These are phyloP conservation scores for Indicator indicator DNA, from an alignment of 2,113 vertebrate genomes.

Conservation along the genomic window DNA sequence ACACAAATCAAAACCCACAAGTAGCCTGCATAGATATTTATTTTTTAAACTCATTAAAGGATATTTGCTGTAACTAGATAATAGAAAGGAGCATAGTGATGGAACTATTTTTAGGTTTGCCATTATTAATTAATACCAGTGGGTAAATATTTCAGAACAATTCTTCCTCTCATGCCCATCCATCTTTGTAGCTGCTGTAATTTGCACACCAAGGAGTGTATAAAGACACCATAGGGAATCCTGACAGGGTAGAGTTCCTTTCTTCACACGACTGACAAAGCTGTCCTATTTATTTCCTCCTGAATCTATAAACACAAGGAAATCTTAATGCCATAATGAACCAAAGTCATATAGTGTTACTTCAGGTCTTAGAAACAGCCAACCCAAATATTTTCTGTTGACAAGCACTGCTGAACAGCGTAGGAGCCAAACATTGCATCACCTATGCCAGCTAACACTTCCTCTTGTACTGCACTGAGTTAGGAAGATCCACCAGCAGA, in stretches of 20 bases:
- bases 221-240: neutral
- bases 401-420: neutral
- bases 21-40: neutral
- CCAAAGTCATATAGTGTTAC: neutral
- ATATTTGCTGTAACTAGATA: neutral
- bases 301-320: neutral
- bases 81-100: neutral
- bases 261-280: neutral
- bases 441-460: neutral
- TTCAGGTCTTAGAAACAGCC: constrained; percentile 30
- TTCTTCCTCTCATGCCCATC: neutral
- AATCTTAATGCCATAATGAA: neutral
- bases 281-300: neutral
- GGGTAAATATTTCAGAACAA: neutral
- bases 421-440: constrained; percentile 6
- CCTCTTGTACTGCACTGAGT: neutral
- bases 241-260: neutral
- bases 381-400: constrained; percentile 58
- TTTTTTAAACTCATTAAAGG: neutral
- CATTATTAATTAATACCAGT: neutral
- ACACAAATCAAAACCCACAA: neutral
- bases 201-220: neutral
- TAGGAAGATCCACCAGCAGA: constrained; percentile 9
- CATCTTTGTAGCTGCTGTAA: neutral
- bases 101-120: neutral